These are phyloP conservation scores for Leptinotarsa undecemlineata DNA, from an alignment of 1,140 invertebrate species.

Conservation along the genomic window DNA sequence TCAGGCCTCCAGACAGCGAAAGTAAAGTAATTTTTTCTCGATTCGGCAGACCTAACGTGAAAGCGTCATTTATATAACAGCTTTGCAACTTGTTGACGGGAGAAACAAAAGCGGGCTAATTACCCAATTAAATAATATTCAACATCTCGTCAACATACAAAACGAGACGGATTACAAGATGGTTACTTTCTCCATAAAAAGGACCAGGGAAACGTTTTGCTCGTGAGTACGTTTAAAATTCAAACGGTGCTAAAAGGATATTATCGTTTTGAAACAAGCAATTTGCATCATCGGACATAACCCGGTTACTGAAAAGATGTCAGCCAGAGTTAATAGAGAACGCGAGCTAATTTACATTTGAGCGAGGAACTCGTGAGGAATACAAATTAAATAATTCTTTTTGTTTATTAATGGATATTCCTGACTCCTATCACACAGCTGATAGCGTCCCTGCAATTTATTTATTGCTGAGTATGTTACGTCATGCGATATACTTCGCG, in stretches of 20 bases:
- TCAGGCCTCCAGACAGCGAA: too few relatives aligned
- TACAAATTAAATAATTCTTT: constrained; percentile 12
- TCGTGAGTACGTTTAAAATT: constrained; percentile 10
- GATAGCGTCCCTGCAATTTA: too few relatives aligned
- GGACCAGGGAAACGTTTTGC: neutral
- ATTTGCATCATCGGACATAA: constrained; percentile 22
- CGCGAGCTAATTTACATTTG: constrained; percentile 12
- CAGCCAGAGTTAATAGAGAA: constrained; percentile 16
- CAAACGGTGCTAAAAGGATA: constrained; percentile 12
- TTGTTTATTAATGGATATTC: neutral
- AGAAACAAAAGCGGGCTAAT: neutral
- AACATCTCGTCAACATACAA: neutral
- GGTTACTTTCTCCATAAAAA: neutral
- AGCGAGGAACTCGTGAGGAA: neutral
- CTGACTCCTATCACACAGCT: too few relatives aligned
- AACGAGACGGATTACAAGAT: neutral
- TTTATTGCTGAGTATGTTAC: too few relatives aligned
- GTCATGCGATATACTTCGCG: too few relatives aligned
- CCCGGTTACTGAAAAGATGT: constrained; percentile 17
- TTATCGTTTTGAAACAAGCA: constrained; percentile 18
- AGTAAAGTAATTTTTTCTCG: too few relatives aligned
- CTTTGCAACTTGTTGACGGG: neutral
- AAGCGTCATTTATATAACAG: too few relatives aligned
- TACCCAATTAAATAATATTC: neutral
- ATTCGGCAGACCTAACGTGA: too few relatives aligned